Percentiles rank a stretch among this genome's conserved stretches.
Evolutionary conservation across 2,797 vertebrate genomes (phyloP).

Genomic region (Lepus townsendii): DNA sequence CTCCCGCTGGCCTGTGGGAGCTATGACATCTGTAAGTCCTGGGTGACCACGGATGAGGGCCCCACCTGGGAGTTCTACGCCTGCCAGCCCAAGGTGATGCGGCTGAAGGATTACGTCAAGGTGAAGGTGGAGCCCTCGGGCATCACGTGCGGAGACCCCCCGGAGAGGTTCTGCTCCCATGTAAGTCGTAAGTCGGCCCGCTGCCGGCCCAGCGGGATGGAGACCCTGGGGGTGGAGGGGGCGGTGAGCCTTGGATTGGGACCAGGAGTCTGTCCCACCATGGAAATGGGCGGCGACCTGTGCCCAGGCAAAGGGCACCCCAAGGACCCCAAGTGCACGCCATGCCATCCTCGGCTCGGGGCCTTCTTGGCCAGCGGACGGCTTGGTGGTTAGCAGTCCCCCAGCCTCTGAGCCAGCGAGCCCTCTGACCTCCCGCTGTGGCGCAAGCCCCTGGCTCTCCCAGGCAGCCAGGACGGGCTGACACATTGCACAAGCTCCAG

Average conservation of each 20-base stretch:
- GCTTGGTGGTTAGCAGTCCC: background rate
- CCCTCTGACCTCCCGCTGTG: background rate
- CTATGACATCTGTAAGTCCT: conserved; percentile 98
- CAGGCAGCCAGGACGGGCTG: background rate
- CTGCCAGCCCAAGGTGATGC: conserved; percentile 95
- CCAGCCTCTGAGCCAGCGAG: background rate
- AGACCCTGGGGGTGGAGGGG: background rate
- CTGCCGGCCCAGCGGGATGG: background rate
- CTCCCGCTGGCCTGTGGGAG: conserved; percentile 93
- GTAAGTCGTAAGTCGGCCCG: conserved; percentile 93
- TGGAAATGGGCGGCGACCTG: background rate
- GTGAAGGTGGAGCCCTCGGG: conserved; percentile 96
- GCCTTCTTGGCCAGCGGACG: background rate
- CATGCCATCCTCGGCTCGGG: background rate
- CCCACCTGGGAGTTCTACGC: conserved; percentile 98
- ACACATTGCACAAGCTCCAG: background rate
- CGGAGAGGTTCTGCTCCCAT: conserved; percentile 98
- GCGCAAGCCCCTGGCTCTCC: background rate
- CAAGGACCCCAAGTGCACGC: background rate
- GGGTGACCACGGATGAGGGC: conserved; percentile 97
- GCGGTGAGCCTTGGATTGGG: background rate
- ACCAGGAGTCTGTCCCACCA: background rate
- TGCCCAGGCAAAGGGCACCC: background rate
- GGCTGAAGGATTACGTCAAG: conserved; percentile 96
- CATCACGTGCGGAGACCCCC: conserved; percentile 97